Conservation (phyloP, 2,797 vertebrate species). For the Hydrophis major region DNA sequence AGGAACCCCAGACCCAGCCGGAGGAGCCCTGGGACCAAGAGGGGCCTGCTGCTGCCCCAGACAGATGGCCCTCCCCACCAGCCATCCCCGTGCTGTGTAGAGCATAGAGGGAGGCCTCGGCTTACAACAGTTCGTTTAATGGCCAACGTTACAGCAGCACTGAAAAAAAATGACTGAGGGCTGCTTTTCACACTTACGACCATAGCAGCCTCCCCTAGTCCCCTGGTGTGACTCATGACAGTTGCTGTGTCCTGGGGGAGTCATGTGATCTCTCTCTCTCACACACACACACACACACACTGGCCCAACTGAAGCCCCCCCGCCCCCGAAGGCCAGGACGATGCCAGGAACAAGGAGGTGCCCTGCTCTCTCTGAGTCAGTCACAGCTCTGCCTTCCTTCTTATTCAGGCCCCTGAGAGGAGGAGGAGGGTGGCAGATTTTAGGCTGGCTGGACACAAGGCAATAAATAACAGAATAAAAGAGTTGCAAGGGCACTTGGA, state of each 20-base stretch:
- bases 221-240: too few species aligned
- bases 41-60: neutral
- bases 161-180: too few species aligned
- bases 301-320: neutral
- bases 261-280: too few species aligned
- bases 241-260: too few species aligned
- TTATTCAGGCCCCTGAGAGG: neutral
- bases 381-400: neutral
- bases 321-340: neutral
- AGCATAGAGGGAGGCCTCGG: too few species aligned
- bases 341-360: neutral
- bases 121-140: too few species aligned
- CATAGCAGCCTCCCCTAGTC: too few species aligned
- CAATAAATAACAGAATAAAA: neutral
- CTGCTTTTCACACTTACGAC: too few species aligned
- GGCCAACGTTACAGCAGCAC: too few species aligned
- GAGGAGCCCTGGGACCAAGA: neutral
- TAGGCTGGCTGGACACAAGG: neutral
- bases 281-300: too few species aligned
- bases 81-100: too few species aligned
- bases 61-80: neutral
- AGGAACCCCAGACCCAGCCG: neutral
- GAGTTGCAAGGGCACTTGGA: neutral
- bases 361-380: neutral
- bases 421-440: neutral